These are phyloP conservation scores for Chrosomus eos DNA, from an alignment of 2,797 vertebrate genomes.

Conservation along the genomic window DNA sequence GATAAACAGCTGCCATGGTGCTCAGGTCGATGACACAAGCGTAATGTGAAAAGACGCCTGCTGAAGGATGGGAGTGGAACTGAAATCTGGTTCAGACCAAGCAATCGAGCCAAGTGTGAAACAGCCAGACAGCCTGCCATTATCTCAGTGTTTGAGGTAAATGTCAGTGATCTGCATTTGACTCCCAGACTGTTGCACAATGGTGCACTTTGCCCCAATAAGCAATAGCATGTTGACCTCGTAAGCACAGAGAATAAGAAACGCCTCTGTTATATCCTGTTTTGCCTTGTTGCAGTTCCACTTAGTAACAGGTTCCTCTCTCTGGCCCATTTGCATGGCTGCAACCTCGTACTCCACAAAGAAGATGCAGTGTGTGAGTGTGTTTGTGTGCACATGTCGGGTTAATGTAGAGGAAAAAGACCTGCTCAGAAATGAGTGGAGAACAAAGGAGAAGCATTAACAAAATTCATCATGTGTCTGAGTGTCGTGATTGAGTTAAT, in stretches of 20 bases:
- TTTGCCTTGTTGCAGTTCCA: background rate
- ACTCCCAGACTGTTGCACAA: background rate
- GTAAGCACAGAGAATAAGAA: background rate
- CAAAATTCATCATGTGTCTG: constrained; percentile 62
- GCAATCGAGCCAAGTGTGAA: background rate
- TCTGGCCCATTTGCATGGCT: background rate
- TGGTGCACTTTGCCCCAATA: constrained; percentile 11
- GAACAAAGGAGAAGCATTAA: constrained; percentile 58
- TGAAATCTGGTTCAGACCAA: background rate
- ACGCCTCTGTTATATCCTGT: background rate
- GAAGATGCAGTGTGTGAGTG: constrained; percentile 7
- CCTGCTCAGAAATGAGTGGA: constrained; percentile 56
- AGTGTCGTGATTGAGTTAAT: constrained; percentile 62
- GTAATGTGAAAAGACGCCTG: background rate
- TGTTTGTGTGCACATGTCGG: constrained; percentile 8
- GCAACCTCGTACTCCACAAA: background rate
- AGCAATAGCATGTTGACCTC: background rate
- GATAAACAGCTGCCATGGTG: background rate
- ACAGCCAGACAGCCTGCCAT: background rate
- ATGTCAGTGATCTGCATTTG: background rate
- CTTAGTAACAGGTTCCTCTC: background rate
- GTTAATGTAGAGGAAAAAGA: constrained; percentile 65
- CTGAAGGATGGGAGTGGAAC: background rate
- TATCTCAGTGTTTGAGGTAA: background rate
- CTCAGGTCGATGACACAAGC: background rate